Conservation (phyloP, 2,888 invertebrate genomes). For the Idaea straminata region DNA sequence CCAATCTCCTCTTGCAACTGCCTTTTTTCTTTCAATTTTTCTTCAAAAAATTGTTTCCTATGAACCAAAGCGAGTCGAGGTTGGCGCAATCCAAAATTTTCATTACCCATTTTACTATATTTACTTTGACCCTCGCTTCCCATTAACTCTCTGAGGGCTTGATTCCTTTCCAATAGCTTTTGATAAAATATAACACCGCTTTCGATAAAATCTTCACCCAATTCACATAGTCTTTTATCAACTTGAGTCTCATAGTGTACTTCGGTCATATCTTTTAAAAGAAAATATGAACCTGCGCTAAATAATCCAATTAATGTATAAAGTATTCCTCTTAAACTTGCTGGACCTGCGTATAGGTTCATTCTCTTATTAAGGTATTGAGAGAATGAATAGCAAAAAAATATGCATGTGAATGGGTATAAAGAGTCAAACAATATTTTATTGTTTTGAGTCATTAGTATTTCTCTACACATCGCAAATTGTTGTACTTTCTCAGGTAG, state of each 20-base stretch:
- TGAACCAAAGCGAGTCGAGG: constrained; percentile 83
- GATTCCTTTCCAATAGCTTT: constrained; percentile 86
- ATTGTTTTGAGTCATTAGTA: constrained; percentile 81
- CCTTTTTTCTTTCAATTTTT: constrained; percentile 57
- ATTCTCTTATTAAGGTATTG: constrained; percentile 74
- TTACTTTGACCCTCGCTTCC: constrained; percentile 81
- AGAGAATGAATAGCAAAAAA: constrained; percentile 76
- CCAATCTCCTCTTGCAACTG: constrained; percentile 17
- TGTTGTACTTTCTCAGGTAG: constrained; percentile 89
- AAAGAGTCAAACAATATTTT: constrained; percentile 80
- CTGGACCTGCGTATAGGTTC: constrained; percentile 78
- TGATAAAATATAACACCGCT: constrained; percentile 89
- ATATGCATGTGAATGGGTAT: constrained; percentile 70
- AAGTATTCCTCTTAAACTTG: constrained; percentile 55
- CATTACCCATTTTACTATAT: constrained; percentile 85
- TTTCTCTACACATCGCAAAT: constrained; percentile 89
- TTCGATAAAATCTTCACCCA: constrained; percentile 82
- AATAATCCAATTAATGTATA: constrained; percentile 81
- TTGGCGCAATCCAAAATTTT: constrained; percentile 82
- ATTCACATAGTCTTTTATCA: constrained; percentile 81
- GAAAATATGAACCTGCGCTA: constrained; percentile 80
- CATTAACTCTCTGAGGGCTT: constrained; percentile 84
- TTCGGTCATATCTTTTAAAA: constrained; percentile 83
- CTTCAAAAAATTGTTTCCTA: constrained; percentile 84
- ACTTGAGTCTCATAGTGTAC: constrained; percentile 81